Conservation (phyloP, 1,140 invertebrate genomes). For the Hestina assimilis region DNA sequence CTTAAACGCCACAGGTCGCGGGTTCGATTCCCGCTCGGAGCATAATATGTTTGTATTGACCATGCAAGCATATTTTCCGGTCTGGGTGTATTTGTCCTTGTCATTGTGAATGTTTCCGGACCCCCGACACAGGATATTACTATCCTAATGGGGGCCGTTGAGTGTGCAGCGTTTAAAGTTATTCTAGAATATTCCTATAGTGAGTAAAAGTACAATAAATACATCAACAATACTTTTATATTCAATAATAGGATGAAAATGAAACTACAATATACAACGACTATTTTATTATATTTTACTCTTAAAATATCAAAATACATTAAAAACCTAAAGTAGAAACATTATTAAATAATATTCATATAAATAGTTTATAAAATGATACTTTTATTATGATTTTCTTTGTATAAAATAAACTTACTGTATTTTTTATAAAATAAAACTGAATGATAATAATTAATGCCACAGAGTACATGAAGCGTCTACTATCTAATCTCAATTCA, state of each 20-base stretch:
- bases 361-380: conserved; percentile 34
- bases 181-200: too few species aligned
- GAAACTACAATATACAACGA: conserved; percentile 29
- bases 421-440: conserved; percentile 23
- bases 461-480: conserved; percentile 27
- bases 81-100: too few species aligned
- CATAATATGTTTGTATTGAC: too few species aligned
- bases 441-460: conserved; percentile 7
- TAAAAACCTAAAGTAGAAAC: conserved; percentile 44
- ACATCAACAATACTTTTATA: background rate
- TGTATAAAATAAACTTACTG: conserved; percentile 30
- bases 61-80: too few species aligned
- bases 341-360: conserved; percentile 41
- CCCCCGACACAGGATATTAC: too few species aligned
- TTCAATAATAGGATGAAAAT: conserved; percentile 7
- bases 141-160: too few species aligned
- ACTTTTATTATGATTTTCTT: conserved; percentile 20
- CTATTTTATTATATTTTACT: conserved; percentile 37
- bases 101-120: too few species aligned
- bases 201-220: background rate
- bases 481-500: conserved; percentile 24
- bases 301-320: conserved; percentile 52
- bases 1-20: too few species aligned
- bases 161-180: too few species aligned
- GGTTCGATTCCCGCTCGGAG: too few species aligned